Evolutionary conservation across 2,888 invertebrate genomes (phyloP).

Genomic region (Agrotis segetum): DNA sequence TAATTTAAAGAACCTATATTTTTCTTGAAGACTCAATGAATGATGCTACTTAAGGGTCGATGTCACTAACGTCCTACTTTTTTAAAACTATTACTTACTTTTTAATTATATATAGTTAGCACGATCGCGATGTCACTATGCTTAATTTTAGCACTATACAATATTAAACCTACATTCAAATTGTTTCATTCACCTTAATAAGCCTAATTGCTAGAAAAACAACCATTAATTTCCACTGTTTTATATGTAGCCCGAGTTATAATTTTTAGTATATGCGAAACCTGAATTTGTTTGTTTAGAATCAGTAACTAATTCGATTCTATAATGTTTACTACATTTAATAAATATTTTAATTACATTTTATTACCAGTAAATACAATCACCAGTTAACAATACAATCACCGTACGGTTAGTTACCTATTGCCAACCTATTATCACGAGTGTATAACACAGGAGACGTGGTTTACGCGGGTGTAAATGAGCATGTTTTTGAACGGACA

Average conservation of each 20-base stretch:
- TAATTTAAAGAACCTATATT: not conserved
- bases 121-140: not conserved
- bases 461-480: too few species aligned
- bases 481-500: too few species aligned
- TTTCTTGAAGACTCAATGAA: not conserved
- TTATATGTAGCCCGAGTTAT: not conserved
- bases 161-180: constrained; percentile 20
- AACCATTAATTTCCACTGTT: not conserved
- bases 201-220: not conserved
- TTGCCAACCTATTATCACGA: too few species aligned
- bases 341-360: too few species aligned
- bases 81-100: not conserved
- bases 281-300: too few species aligned
- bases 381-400: too few species aligned
- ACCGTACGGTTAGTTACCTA: too few species aligned
- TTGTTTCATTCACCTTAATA: not conserved
- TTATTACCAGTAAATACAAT: too few species aligned
- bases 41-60: not conserved
- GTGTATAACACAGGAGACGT: too few species aligned
- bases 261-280: too few species aligned
- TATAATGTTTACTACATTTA: too few species aligned
- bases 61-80: not conserved
- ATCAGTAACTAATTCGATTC: too few species aligned
- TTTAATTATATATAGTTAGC: not conserved
- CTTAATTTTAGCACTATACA: constrained; percentile 1